Evolutionary conservation across 2,113 vertebrate species (phyloP).

Genomic region (Chamaetylas fuelleborni): DNA sequence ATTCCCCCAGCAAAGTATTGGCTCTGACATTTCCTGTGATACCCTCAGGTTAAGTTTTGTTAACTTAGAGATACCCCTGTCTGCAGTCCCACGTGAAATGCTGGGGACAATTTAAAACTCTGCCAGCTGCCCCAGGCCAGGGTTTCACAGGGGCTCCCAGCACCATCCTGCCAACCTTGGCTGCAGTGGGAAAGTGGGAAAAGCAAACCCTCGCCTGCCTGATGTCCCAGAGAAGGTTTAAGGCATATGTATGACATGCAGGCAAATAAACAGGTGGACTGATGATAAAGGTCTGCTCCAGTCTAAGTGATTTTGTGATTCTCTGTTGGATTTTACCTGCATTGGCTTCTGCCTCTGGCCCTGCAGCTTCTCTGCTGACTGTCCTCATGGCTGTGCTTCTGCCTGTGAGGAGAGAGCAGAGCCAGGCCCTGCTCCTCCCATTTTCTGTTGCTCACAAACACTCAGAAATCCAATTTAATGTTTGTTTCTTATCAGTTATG

Average conservation of each 20-base stretch:
- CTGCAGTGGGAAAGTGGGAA: not conserved
- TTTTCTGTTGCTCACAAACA: not conserved
- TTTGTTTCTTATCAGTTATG: not conserved
- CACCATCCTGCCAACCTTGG: not conserved
- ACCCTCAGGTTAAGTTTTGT: not conserved
- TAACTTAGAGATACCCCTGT: not conserved
- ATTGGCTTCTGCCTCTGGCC: not conserved
- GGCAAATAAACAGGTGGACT: not conserved
- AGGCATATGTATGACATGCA: not conserved
- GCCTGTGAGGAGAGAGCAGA: not conserved
- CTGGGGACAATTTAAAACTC: not conserved
- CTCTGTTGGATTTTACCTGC: not conserved
- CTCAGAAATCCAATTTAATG: not conserved
- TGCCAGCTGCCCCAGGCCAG: not conserved
- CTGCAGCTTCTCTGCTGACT: not conserved
- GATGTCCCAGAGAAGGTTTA: fast-evolving
- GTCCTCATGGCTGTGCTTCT: not conserved
- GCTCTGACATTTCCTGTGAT: not conserved
- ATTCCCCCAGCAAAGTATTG: not conserved
- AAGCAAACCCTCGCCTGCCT: not conserved
- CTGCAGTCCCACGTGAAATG: not conserved
- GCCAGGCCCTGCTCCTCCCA: not conserved
- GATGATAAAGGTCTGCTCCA: not conserved
- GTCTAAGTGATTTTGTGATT: not conserved
- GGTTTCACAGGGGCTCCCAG: not conserved